These are phyloP conservation scores for Ptilorrhoa leucosticta DNA, from an alignment of 2,113 vertebrate species.

Conservation along the genomic window DNA sequence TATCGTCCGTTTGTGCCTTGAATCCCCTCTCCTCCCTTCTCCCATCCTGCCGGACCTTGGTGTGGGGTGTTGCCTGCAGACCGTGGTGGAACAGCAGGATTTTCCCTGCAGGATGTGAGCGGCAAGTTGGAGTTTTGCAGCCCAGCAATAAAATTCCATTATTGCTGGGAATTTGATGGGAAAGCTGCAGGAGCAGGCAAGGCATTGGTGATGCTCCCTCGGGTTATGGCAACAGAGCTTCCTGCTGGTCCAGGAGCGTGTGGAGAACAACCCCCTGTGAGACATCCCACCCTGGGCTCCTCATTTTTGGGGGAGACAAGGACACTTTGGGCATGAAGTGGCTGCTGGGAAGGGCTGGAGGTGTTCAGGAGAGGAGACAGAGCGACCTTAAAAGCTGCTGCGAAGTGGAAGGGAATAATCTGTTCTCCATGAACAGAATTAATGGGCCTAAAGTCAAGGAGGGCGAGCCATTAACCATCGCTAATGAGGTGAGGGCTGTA, in stretches of 20 bases:
- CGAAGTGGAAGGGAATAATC: neutral
- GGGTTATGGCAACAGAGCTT: neutral
- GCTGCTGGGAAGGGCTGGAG: neutral
- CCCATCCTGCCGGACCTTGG: neutral
- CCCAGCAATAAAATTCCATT: neutral
- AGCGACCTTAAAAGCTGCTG: neutral
- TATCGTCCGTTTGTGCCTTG: rapidly evolving
- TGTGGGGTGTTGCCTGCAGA: neutral
- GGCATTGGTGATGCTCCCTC: neutral
- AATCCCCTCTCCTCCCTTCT: neutral
- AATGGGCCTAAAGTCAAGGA: neutral
- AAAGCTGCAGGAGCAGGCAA: neutral
- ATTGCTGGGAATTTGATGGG: neutral
- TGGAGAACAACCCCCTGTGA: neutral
- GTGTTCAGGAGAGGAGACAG: neutral
- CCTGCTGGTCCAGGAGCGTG: rapidly evolving
- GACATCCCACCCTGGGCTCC: neutral
- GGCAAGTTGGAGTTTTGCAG: neutral
- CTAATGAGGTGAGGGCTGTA: neutral
- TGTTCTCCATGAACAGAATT: neutral
- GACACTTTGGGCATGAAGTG: neutral
- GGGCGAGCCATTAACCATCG: neutral
- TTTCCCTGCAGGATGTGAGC: neutral
- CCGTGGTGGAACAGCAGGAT: neutral
- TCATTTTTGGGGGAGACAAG: neutral